Percentiles rank a stretch among this genome's conserved stretches.
Conservation (phyloP, 1,140 invertebrate species). For the Bradysia coprophila region DNA sequence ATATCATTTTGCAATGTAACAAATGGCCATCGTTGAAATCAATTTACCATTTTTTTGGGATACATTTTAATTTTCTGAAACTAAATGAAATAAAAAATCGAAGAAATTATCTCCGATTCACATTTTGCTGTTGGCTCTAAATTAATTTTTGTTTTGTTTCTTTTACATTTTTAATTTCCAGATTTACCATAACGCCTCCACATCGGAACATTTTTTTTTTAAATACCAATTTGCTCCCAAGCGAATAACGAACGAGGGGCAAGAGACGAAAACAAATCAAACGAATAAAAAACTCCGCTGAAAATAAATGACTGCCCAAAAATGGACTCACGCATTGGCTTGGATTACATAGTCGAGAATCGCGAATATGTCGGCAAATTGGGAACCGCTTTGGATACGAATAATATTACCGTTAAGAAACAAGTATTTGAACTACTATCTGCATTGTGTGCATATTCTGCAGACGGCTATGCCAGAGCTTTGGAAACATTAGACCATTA, state of each 20-base stretch:
- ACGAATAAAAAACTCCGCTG: neutral
- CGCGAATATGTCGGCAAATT: slow-evolving; percentile 81
- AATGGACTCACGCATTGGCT: slow-evolving; percentile 56
- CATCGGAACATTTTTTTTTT: too few species aligned
- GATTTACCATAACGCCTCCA: neutral
- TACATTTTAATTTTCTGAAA: too few species aligned
- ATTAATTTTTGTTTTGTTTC: neutral
- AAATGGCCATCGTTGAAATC: too few species aligned
- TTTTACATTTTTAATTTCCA: neutral
- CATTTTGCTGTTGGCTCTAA: neutral
- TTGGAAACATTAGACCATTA: slow-evolving; percentile 75
- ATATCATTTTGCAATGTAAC: too few species aligned
- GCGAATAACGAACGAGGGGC: too few species aligned
- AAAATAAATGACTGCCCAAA: neutral
- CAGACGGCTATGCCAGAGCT: slow-evolving; percentile 64
- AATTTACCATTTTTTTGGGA: too few species aligned
- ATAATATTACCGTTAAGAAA: slow-evolving; percentile 72
- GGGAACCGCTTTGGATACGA: slow-evolving; percentile 71
- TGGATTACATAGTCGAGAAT: slow-evolving; percentile 88
- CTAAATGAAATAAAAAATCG: too few species aligned
- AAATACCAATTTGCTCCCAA: too few species aligned
- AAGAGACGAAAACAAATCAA: too few species aligned
- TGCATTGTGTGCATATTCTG: slow-evolving; percentile 75
- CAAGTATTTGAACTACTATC: slow-evolving; percentile 82
- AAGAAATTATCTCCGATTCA: too few species aligned